Base-by-base conservation (phyloP, 1,140 invertebrate genomes). In the Heterodera schachtii region DNA sequence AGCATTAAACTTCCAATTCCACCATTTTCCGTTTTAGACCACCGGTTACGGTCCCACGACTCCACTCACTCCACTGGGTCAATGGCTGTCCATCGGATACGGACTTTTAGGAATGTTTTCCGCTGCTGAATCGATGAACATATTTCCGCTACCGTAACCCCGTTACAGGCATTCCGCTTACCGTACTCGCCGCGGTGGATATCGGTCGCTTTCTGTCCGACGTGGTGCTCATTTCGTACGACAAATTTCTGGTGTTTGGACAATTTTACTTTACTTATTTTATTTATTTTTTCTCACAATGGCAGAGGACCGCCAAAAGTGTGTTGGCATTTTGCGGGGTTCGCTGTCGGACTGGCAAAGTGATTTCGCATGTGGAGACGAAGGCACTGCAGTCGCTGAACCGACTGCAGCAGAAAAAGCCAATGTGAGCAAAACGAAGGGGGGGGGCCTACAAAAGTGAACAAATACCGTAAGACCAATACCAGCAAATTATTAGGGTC, bases 41-140 rank as follows among this genome's bases (percentile, higher is more conserved):
- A 92, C 91, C 64, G 91, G 91, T 49, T 91, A 92, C 81, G 91
- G 90, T 16, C 90, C 91, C 78, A 90, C 91, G 31, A 89, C 90
- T 16, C 91, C 91, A 41, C 90, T 90, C 73, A 92, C 91, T 11
- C 76, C 86, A 60, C 79, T 83, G 31, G 91, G 91, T 52, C 87
- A 90, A 43, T 85, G 91, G 21, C 86, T 91, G 9, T 91, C 91
- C 13, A 91, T 92, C 16, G 85, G 90, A 49, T 92, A 91, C 83
- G 91, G 91, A 3, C 81, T 92, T 6, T 64, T 64, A 4, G 57
- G 57, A 19, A 11, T 11, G 49, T 52, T 52, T 52, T 6, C 11
- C 6, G 6, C 49, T 52, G 31, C 49, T 1, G 11, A 6, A 8
- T 52, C 0, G 49, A 6, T 52, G 49, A 0, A 0, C 49, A 52